A percentile compares a stretch with the other conserved stretches of the same genome.
phyloP scores from a whole-genome alignment of 2,797 vertebrate genomes.

The Esox lucius region DNA sequence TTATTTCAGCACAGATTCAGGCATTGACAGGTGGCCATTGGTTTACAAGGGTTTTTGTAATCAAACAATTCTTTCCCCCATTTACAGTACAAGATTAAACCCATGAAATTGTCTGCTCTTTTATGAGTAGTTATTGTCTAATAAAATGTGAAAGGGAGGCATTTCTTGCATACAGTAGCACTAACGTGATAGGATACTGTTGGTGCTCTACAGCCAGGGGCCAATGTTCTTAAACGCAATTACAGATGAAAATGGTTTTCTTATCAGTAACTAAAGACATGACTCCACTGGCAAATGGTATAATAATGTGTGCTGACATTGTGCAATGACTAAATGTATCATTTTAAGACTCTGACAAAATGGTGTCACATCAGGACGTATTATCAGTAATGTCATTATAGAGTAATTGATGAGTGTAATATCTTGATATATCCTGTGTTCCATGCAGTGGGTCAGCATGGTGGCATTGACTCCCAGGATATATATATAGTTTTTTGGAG shows the following conservation, averaged over 20 bases:
- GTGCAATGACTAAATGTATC: conserved; percentile 36
- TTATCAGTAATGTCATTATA: conserved; percentile 3
- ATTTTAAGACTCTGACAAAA: conserved; percentile 33
- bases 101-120: conserved; percentile 70
- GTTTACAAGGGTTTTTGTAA: conserved; percentile 46
- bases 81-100: conserved; percentile 62
- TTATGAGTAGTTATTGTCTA: conserved; percentile 69
- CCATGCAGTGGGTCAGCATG: neutral
- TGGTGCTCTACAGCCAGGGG: conserved; percentile 60
- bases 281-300: conserved; percentile 54
- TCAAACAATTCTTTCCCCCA: conserved; percentile 57
- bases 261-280: conserved; percentile 62
- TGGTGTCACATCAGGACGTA: conserved; percentile 2
- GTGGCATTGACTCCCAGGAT: neutral
- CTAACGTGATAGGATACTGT: conserved; percentile 56
- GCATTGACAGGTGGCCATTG: conserved; percentile 20
- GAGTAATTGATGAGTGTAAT: conserved; percentile 3
- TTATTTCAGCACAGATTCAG: neutral
- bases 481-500: neutral
- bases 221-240: conserved; percentile 71
- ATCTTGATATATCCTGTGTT: neutral
- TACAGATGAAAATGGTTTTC: conserved; percentile 70
- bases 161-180: conserved; percentile 55
- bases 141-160: conserved; percentile 61
- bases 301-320: conserved; percentile 45